Evolutionary conservation across 2,113 vertebrate species (phyloP).

Genomic region (Brienomyrus longianalis): DNA sequence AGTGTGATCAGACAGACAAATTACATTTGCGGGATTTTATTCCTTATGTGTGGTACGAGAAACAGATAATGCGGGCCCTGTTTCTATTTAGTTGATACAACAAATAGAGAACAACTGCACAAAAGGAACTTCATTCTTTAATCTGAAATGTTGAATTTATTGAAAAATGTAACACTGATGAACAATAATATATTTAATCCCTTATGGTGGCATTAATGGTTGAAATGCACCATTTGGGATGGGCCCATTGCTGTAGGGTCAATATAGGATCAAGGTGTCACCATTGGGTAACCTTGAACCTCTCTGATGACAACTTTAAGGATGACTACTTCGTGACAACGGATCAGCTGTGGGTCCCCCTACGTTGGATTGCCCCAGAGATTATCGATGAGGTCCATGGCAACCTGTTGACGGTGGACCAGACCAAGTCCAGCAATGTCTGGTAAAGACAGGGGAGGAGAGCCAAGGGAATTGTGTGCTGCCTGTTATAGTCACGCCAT

Average conservation of each 20-base stretch:
- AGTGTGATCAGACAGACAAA: constrained; percentile 32
- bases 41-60: not conserved
- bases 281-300: not conserved
- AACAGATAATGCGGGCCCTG: not conserved
- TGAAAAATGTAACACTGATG: not conserved
- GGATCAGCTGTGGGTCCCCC: constrained; percentile 94
- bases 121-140: not conserved
- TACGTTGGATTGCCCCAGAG: constrained; percentile 96
- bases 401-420: constrained; percentile 87
- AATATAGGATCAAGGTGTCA: not conserved
- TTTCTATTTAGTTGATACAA: not conserved
- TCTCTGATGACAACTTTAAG: constrained; percentile 47
- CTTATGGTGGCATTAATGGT: not conserved
- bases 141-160: not conserved
- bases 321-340: constrained; percentile 93
- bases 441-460: constrained; percentile 66
- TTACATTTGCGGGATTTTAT: not conserved
- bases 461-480: not conserved
- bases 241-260: not conserved
- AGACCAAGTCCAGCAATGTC: constrained; percentile 92
- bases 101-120: not conserved
- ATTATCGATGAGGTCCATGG: constrained; percentile 94
- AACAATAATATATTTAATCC: not conserved
- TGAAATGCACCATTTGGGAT: not conserved
- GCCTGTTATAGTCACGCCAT: not conserved